These are phyloP conservation scores for Cantharis lateralis DNA, from an alignment of 2,888 invertebrate genomes.

Conservation along the genomic window DNA sequence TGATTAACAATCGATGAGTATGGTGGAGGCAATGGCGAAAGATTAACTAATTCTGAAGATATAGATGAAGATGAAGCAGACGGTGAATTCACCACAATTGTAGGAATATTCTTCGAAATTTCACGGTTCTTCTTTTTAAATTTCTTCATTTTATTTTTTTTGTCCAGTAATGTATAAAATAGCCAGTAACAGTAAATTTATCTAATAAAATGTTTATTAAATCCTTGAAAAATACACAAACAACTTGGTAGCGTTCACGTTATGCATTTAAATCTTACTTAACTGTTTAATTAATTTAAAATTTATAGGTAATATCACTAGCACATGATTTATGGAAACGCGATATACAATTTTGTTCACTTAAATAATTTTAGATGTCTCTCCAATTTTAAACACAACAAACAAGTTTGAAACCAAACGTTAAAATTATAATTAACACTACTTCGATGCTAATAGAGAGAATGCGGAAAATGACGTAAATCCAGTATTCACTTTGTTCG, in stretches of 20 bases:
- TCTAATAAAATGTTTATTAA: not conserved
- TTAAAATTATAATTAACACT: not conserved
- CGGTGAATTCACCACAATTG: constrained; percentile 17
- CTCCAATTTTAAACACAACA: not conserved
- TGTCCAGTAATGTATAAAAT: not conserved
- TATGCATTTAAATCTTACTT: not conserved
- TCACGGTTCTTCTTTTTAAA: constrained; percentile 7
- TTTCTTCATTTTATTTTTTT: not conserved
- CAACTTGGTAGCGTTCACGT: no score
- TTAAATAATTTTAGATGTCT: not conserved
- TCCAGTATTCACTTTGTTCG: constrained; percentile 3
- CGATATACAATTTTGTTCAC: not conserved
- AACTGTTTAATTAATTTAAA: not conserved
- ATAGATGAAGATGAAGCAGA: constrained; percentile 11
- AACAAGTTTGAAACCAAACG: not conserved
- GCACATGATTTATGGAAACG: not conserved
- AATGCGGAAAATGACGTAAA: constrained; percentile 17
- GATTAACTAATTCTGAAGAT: not conserved
- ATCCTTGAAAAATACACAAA: not conserved
- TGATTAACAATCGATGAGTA: not conserved
- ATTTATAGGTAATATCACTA: not conserved
- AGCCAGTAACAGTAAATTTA: not conserved
- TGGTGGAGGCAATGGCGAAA: not conserved
- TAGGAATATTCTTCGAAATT: constrained; percentile 7
- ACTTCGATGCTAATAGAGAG: constrained; percentile 3